These are phyloP conservation scores for Protaetia brevitarsis DNA, from an alignment of 1,140 invertebrate genomes.

Conservation along the genomic window DNA sequence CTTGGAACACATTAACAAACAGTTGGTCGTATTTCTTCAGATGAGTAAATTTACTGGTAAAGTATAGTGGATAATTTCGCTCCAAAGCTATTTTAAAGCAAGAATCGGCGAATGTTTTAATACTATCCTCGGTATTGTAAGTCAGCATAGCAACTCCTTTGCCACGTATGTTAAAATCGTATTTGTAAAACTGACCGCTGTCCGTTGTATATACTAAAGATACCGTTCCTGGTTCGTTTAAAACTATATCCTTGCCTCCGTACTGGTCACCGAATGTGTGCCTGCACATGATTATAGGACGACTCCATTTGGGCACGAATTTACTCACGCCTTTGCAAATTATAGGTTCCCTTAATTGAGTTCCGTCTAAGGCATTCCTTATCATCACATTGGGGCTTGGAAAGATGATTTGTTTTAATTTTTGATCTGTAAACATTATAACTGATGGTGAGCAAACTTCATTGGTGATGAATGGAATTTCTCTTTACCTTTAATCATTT, in stretches of 20 bases:
- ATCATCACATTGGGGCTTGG: constrained; percentile 75
- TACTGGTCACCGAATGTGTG: constrained; percentile 78
- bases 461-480: neutral
- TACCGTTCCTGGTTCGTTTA: constrained; percentile 19
- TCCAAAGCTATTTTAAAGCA: constrained; percentile 62
- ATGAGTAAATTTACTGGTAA: constrained; percentile 74
- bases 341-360: constrained; percentile 74
- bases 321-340: constrained; percentile 72
- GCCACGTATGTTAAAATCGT: constrained; percentile 48
- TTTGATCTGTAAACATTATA: neutral
- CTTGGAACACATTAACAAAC: constrained; percentile 72
- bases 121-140: constrained; percentile 70
- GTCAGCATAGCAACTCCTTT: constrained; percentile 66
- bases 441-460: neutral
- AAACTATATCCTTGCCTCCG: constrained; percentile 63
- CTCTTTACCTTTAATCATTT: constrained; percentile 62
- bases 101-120: constrained; percentile 61
- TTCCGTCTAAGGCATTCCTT: constrained; percentile 74
- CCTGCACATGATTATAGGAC: constrained; percentile 67
- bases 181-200: constrained; percentile 55
- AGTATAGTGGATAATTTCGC: constrained; percentile 62
- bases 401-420: constrained; percentile 24
- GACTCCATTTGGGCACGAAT: constrained; percentile 69
- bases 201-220: constrained; percentile 13
- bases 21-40: constrained; percentile 68